Base-by-base conservation (phyloP, 2,113 vertebrate genomes). In the Thamnaconus septentrionalis region DNA sequence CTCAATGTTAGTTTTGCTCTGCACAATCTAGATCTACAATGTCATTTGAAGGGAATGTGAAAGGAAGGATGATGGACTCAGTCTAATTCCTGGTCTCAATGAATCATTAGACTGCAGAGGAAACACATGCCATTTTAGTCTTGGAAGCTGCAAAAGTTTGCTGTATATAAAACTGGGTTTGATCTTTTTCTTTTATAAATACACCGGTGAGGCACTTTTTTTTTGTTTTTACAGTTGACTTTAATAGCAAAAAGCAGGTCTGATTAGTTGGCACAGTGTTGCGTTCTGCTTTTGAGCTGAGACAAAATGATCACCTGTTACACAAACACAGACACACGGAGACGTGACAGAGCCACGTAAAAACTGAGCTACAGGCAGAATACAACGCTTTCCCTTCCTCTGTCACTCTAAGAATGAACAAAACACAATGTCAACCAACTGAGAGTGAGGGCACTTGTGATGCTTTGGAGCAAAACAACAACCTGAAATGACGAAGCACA, bases 171-270 rank as follows among this genome's bases (percentile, higher is more conserved):
- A 41, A 18, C 18, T 53, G 8, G 5, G 31, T 31, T 31, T 31
- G 53, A 61, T 50, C 55, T 56, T 51, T 56, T 41, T 6, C 52
- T 64, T 61, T 53, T 4, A 56, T 70, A 31, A 66, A 80, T 41
- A 68, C 51, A 51, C 53, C 42, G 47, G 11, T 39, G 82, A 88
- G 87, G 82, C 85, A 88, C 87, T 89, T 86, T 75, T 75, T 48
- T 11, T 53, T 11, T 11, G 10, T 50, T 31, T 31, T 31, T 31
- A 31, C 18, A 10, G 6, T 69, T 71, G 53, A 60, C 49, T 64
- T 44, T 52, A 12, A 57, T 31, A 44, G 54, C 50, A 54, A 55
- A 69, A 68, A 68, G 46, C n/a, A 60, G 59, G 42, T 79, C 41
- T 69, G 4, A 7, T 56, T 51, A 41, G 69, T 78, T 84, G 79